Evolutionary conservation across 2,113 vertebrate species (phyloP).

Genomic region (Cathartes aura): DNA sequence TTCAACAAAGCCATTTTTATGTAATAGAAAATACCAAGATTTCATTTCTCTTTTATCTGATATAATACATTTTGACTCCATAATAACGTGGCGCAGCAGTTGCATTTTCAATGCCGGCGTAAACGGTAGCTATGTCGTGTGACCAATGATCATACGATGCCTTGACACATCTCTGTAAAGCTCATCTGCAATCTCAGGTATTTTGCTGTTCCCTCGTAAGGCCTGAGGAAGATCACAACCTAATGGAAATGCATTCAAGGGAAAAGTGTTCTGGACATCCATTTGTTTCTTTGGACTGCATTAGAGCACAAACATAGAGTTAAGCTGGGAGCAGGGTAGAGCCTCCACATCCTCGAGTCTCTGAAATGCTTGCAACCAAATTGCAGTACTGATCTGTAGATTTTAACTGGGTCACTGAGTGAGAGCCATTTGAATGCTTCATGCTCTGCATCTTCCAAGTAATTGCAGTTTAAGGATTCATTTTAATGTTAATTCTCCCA

Average conservation of each 20-base stretch:
- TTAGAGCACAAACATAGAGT: neutral
- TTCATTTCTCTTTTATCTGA: neutral
- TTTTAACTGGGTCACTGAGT: conserved; percentile 14
- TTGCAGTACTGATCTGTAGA: neutral
- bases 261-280: neutral
- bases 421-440: conserved; percentile 25
- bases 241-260: neutral
- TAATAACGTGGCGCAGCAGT: neutral
- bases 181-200: neutral
- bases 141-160: neutral
- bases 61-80: neutral
- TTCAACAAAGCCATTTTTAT: neutral
- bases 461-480: conserved; percentile 35
- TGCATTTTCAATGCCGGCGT: neutral
- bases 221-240: neutral
- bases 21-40: neutral
- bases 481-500: conserved; percentile 47
- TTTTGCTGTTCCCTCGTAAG: neutral
- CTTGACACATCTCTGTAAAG: neutral
- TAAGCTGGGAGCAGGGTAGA: neutral
- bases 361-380: neutral
- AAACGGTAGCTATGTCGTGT: neutral
- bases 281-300: neutral
- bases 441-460: conserved; percentile 17
- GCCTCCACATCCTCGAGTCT: neutral